Base-by-base conservation (phyloP, 2,113 vertebrate genomes). In the Cervus canadensis region DNA sequence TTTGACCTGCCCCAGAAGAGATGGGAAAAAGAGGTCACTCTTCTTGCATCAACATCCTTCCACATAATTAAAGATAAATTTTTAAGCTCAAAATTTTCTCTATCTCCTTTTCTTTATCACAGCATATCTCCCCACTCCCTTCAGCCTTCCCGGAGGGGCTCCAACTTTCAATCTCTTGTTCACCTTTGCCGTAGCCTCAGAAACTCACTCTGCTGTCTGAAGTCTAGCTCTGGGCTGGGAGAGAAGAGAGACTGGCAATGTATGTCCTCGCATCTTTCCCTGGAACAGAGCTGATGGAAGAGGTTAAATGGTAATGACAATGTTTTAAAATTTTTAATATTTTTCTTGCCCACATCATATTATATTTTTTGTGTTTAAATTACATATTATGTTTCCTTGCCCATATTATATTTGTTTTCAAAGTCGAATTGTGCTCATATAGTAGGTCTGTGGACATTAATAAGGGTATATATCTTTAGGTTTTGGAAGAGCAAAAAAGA, bases 11-110 rank as follows among this genome's bases (percentile, higher is more conserved):
- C 88, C 95, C 91, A 89, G 83, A 93, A 89, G 83, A 95, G 62
- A 93, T 82, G 88, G 87, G 92, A 76, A 82, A 96, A 95, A 71
- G 57, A 95, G 64, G 89, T 97, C 62, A 94, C 54, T 3, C 9
- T 93, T 94, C 52, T 97, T 94, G 87, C 74, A 95, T 94, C 94
- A 96, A 97, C 89, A 97, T 97, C 93, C 78, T 94, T 87, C 94
- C 64, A 67, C 54, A 21, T 90, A 93, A 95, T 88, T 94, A 94
- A 95, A 97, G 90, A 95, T 93, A 82, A 94, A 90, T 78, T 96
- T 91, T 87, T 89, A 50, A 96, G 83, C 76, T 89, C 8, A 62
- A 52, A 82, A 74, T 25, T 7, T 87, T 96, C 52, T 94, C 52
- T 33, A 16, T 52, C 57, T 90, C 71, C 9, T 91, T 43, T 57